Evolutionary conservation across 1,140 invertebrate genomes (phyloP).

Genomic region (Solen grandis): DNA sequence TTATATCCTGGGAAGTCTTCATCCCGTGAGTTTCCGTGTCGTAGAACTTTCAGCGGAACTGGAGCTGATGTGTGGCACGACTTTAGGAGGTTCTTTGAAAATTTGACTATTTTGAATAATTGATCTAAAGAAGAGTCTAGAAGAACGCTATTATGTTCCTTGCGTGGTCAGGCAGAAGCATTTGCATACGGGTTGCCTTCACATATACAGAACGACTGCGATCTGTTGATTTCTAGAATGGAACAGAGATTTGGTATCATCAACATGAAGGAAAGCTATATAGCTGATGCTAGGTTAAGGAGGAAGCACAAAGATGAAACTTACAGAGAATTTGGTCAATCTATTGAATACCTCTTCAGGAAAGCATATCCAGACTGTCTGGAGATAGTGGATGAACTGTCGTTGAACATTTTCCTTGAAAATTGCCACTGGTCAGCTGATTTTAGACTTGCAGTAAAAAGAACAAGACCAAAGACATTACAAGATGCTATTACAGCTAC

Average conservation of each 20-base stretch:
- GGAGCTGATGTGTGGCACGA: conserved; percentile 45
- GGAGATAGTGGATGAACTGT: conserved; percentile 45
- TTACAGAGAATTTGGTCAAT: conserved; percentile 53
- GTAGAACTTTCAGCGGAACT: conserved; percentile 40
- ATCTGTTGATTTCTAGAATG: conserved; percentile 41
- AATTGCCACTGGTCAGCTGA: conserved; percentile 55
- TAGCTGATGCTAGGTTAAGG: no score
- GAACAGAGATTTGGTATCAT: conserved; percentile 57
- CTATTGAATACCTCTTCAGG: conserved; percentile 41
- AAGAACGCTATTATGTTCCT: conserved; percentile 39
- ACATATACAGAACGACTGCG: conserved; percentile 17
- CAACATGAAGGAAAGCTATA: no score
- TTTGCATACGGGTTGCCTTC: conserved; percentile 51
- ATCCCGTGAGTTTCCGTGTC: conserved; percentile 36
- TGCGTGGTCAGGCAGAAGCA: conserved; percentile 52
- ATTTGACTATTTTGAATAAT: conserved; percentile 32
- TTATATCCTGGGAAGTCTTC: background rate
- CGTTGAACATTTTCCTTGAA: conserved; percentile 38
- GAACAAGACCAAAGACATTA: no score
- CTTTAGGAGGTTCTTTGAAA: conserved; percentile 53
- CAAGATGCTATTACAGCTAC: conserved; percentile 45
- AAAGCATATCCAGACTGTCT: conserved; percentile 48
- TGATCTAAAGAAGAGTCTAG: conserved; percentile 32
- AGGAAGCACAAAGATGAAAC: conserved; percentile 33
- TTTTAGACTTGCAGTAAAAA: no score